Evolutionary conservation across 2,888 invertebrate species (phyloP).

Genomic region (Meloe dianella): DNA sequence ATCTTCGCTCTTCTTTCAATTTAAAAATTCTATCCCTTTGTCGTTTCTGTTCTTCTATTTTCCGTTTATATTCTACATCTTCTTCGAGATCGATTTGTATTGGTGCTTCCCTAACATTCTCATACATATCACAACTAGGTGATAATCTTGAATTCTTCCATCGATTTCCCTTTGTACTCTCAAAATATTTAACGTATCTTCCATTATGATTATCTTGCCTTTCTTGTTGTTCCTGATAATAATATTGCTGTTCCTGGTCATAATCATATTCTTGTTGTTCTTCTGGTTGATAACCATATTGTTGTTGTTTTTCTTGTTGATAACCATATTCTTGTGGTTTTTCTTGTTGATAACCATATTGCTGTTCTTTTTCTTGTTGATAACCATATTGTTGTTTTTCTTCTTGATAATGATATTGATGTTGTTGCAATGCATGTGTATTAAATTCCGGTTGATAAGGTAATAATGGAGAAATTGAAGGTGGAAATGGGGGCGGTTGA

Average conservation of each 20-base stretch:
- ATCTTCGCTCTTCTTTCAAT: slow-evolving; percentile 33
- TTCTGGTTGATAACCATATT: background rate
- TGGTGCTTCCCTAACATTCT: background rate
- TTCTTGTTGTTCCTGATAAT: too few relatives aligned
- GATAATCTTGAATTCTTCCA: too few relatives aligned
- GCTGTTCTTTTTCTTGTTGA: too few relatives aligned
- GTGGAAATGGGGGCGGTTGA: background rate
- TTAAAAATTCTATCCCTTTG: slow-evolving; percentile 29
- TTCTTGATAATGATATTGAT: background rate
- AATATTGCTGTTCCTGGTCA: too few relatives aligned
- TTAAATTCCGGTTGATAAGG: too few relatives aligned
- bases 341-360: background rate
- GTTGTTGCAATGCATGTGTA: background rate
- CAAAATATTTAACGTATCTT: too few relatives aligned
- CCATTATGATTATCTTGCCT: background rate
- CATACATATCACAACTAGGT: background rate
- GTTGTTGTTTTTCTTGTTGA: too few relatives aligned
- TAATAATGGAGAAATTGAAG: background rate
- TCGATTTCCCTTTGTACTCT: too few relatives aligned
- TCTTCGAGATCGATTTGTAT: slow-evolving; percentile 19
- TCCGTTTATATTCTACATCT: slow-evolving; percentile 33
- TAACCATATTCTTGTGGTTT: background rate
- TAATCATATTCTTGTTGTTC: too few relatives aligned
- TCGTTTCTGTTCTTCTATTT: slow-evolving; percentile 34
- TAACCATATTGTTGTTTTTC: background rate